phyloP scores from a whole-genome alignment of 1,140 invertebrate genomes.

The Ostrea edulis region DNA sequence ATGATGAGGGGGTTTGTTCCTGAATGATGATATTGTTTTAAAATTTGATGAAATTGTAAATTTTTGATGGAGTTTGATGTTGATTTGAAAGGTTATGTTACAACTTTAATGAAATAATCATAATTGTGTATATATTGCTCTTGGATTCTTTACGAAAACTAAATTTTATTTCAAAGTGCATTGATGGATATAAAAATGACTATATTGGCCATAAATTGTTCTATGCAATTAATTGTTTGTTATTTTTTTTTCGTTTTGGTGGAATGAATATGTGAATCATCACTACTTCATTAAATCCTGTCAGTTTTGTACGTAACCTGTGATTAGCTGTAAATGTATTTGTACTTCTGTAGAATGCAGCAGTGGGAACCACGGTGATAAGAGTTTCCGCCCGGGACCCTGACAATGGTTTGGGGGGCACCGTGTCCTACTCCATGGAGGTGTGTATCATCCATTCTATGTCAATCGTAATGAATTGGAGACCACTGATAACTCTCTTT shows the following conservation, averaged over 20 bases:
- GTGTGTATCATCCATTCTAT: slow-evolving; percentile 45
- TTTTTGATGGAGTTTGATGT: neutral
- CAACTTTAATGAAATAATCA: neutral
- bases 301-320: too few species aligned
- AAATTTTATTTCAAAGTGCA: too few species aligned
- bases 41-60: neutral
- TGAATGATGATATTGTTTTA: neutral
- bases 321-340: too few species aligned
- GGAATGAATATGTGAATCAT: too few species aligned
- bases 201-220: too few species aligned
- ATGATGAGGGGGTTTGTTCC: neutral
- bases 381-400: slow-evolving; percentile 64
- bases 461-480: neutral
- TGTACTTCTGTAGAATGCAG: slow-evolving; percentile 58
- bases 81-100: neutral
- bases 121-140: too few species aligned
- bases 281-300: too few species aligned
- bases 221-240: too few species aligned
- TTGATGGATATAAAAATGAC: too few species aligned
- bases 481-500: neutral
- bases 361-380: slow-evolving; percentile 57
- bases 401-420: slow-evolving; percentile 68
- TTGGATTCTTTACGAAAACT: too few species aligned
- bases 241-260: too few species aligned
- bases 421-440: slow-evolving; percentile 65